Evolutionary conservation across 2,888 invertebrate species (phyloP), one percentile per base, ranked within the genome.

Genomic region (Acronicta alni): DNA sequence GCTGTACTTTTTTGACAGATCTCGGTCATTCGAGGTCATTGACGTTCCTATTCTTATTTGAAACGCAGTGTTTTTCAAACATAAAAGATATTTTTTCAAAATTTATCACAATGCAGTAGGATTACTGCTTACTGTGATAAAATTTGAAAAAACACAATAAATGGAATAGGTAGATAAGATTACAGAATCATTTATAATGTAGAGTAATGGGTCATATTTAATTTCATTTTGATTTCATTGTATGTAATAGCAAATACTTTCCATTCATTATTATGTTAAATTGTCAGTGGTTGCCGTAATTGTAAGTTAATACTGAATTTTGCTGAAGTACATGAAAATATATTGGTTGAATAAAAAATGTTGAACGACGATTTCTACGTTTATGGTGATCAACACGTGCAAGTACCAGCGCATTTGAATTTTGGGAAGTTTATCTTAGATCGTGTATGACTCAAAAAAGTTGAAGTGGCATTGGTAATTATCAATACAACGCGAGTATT

Each of bases 361-460:
- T 72, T 76, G 14, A 72, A 66, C 39, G 75, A 84, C 49, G 67
- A 80, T n/a, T 63, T 69, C 44, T 86, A 82, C 43, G 81, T 90
- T 9, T 77, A 78, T 45, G 90, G 89, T 45, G 80, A 87, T 44
- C 81, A 87, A 77, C 71, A 83, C 45, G 81, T 86, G 3, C 64
- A 81, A 73, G 84, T 91, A 15, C 90, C 91, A 5, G 88, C 84
- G 0, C 90, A 91, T 81, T 76, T 90, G 42, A 89, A 90, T 76
- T 90, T 90, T 49, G 90, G 90, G 2, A 89, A 88, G 80, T 90
- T 78, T 61, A 82, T 91, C 35, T 67, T 90, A n/a, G 83, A 89
- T 53, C 76, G 65, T n/a, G 54, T 91, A 17, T 66, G 77, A 18
- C 67, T 70, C 12, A 77, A 53, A 38, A 78, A 68, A 14, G 66